phyloP scores from a whole-genome alignment of 1,140 invertebrate species.

The Metopolophium dirhodum region DNA sequence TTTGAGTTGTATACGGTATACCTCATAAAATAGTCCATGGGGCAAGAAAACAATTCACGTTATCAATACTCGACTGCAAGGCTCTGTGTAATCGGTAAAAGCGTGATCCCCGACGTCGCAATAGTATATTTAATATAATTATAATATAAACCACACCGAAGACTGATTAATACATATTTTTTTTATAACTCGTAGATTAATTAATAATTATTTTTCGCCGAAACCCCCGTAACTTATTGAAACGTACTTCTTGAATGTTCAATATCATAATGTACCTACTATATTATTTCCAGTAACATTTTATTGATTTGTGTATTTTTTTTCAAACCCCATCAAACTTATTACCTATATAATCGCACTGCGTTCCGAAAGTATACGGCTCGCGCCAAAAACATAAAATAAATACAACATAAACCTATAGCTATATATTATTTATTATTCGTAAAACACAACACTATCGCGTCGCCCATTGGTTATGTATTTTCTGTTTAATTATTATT shows the following conservation, averaged over 20 bases:
- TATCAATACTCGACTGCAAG: no score
- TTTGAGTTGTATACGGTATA: no score
- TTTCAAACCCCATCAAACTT: neutral
- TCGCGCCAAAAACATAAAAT: neutral
- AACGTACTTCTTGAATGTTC: neutral
- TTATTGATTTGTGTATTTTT: neutral
- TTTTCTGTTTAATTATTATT: no score
- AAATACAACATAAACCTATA: neutral
- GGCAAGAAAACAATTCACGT: no score
- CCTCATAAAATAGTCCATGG: no score
- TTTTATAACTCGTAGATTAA: neutral
- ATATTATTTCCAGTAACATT: neutral
- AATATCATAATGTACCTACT: neutral
- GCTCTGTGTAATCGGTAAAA: neutral
- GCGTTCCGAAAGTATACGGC: neutral
- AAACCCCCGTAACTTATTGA: neutral
- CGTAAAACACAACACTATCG: no score
- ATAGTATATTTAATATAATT: neutral
- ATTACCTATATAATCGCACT: neutral
- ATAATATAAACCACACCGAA: neutral
- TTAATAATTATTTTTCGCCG: neutral
- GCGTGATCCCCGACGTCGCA: neutral
- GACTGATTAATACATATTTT: neutral
- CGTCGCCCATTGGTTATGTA: no score
- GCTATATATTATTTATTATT: neutral